Conservation (phyloP, 1,140 invertebrate genomes). For the Drusus annulatus region DNA sequence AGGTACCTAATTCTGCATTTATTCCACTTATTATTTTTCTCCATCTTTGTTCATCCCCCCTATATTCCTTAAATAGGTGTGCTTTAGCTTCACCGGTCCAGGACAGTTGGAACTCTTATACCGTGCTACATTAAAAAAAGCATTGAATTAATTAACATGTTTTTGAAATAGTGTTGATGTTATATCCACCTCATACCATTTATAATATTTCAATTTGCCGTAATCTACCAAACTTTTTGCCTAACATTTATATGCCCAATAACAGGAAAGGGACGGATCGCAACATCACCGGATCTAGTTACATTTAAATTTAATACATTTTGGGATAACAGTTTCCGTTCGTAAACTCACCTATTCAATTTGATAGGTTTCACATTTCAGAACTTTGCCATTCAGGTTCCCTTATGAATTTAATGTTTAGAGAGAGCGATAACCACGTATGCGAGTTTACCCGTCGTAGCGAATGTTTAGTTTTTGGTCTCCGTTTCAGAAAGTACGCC, state of each 20-base stretch:
- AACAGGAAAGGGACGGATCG: slow-evolving; percentile 11
- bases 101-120: too few relatives aligned
- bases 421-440: not conserved
- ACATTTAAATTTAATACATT: slow-evolving; percentile 29
- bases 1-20: too few relatives aligned
- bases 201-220: too few relatives aligned
- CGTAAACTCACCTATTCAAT: slow-evolving; percentile 17
- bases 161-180: too few relatives aligned
- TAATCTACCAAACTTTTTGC: too few relatives aligned
- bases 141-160: too few relatives aligned
- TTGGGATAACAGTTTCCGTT: not conserved
- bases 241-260: not conserved
- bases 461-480: not conserved
- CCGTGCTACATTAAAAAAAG: too few relatives aligned
- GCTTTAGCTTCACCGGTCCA: too few relatives aligned
- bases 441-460: not conserved
- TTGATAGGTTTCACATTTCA: slow-evolving; percentile 13
- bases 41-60: too few relatives aligned
- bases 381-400: slow-evolving; percentile 5
- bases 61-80: too few relatives aligned
- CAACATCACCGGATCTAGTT: not conserved
- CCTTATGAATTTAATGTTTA: slow-evolving; percentile 11
- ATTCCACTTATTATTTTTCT: too few relatives aligned
- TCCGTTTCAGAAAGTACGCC: not conserved
- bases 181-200: too few relatives aligned